Evolutionary conservation across 2,888 invertebrate species (phyloP), one percentile per base, ranked within the genome.

Genomic region (Gandaritis pyraliata): DNA sequence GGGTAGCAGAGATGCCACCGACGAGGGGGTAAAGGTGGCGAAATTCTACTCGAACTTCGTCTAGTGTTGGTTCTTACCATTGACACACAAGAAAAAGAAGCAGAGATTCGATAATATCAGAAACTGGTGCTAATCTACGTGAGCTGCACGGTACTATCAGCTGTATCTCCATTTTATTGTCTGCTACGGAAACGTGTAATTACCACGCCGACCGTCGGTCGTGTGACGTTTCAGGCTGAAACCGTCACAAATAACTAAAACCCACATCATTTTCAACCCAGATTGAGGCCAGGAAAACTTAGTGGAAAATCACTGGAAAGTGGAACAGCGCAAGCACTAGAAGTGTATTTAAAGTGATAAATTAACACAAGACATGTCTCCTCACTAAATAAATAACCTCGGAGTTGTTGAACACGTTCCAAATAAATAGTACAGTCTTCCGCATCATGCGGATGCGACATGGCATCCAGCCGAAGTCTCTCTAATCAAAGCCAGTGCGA

Each of bases 371-470:
- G 78, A 78, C 76, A 69, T 62, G 78, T 81, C 75, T 72, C 77
- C 75, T 69, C 75, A 78, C 76, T 79, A 84, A 55, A 43, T 43
- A 48, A 48, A 86, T 81, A 84, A 83, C 82, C 82, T 80, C 80
- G 77, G 73, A 82, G 81, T 79, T 86, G 75, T 88, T 88, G 88
- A 90, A 86, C 83, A 65, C 66, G 79, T 62, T 89, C 88, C 88
- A 88, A 88, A 79, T 83, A 81, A 83, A 83, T 85, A 83, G 79
- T 77, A 54, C 43, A 61, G 67, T 81, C 85, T 88, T 87, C 88
- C 86, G 85, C 80, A 75, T 81, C 75, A 69, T 77, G 74, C 82
- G 81, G 81, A 85, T 80, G 74, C 73, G 48, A 53, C 48, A 75
- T 81, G 83, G 83, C 83, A 78, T 74, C 75, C 79, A 80, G 77